phyloP scores from a whole-genome alignment of 2,113 vertebrate species.

The Spheniscus mendiculus region DNA sequence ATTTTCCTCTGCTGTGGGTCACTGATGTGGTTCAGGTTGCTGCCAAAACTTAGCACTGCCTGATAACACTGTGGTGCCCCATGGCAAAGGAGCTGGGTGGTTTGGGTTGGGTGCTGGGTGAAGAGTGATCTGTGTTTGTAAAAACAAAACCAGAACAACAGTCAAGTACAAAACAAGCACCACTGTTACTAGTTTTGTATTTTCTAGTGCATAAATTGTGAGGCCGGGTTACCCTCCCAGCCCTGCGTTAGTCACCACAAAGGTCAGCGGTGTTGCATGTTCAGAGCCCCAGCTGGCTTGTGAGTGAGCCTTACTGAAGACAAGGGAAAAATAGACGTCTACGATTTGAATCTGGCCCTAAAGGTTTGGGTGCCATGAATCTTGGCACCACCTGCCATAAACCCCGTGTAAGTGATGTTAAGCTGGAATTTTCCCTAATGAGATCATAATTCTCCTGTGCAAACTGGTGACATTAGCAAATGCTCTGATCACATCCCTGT shows the following conservation, averaged over 20 bases:
- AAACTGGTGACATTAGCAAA: neutral
- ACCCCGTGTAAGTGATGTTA: neutral
- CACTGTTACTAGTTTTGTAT: neutral
- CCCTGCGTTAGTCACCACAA: neutral
- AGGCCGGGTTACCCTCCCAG: neutral
- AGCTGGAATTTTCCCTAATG: neutral
- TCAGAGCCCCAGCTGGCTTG: neutral
- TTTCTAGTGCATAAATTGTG: neutral
- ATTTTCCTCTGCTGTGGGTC: neutral
- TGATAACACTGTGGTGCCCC: rapidly evolving
- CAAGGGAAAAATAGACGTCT: neutral
- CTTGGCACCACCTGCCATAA: neutral
- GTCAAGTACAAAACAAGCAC: neutral
- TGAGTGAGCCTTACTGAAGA: neutral
- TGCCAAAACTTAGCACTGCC: neutral
- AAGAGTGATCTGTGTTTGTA: neutral
- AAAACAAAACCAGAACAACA: neutral
- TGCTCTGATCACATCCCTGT: neutral
- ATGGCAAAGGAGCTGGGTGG: neutral
- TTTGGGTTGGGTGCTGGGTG: neutral
- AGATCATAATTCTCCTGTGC: neutral
- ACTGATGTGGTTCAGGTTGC: too few species aligned
- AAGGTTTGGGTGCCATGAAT: neutral
- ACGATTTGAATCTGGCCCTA: neutral
- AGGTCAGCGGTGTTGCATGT: neutral